Evolutionary conservation across 2,113 vertebrate species (phyloP).

Genomic region (Saguinus midas): DNA sequence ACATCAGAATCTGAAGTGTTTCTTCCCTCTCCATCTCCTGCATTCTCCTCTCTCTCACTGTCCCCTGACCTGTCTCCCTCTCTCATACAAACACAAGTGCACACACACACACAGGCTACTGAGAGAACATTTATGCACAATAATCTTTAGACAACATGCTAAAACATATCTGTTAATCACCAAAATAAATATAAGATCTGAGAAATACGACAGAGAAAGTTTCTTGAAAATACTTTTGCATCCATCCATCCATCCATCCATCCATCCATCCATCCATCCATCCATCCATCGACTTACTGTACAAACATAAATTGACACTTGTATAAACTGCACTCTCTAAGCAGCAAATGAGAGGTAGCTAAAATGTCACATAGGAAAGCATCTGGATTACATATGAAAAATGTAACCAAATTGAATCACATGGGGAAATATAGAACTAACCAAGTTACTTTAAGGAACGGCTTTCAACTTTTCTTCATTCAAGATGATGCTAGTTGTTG

Average conservation of each 20-base stretch:
- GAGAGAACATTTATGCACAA: not conserved
- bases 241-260: not conserved
- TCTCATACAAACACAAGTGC: not conserved
- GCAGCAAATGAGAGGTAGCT: not conserved
- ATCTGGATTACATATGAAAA: not conserved
- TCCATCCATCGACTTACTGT: not conserved
- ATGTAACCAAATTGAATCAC: not conserved
- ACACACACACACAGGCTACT: not conserved
- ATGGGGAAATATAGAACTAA: not conserved
- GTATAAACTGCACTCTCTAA: not conserved
- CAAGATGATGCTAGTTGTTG: too few species aligned
- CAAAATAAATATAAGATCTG: not conserved
- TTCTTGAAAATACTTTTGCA: not conserved
- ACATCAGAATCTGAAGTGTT: not conserved
- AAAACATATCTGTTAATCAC: not conserved
- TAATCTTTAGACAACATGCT: not conserved
- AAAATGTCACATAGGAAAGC: not conserved
- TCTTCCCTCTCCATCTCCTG: not conserved
- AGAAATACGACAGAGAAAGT: not conserved
- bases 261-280: not conserved
- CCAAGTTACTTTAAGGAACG: not conserved
- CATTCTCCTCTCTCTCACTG: not conserved
- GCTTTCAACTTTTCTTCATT: too few species aligned
- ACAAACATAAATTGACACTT: not conserved
- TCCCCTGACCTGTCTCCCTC: not conserved